phyloP scores from a whole-genome alignment of 2,888 invertebrate genomes.

The Tetragonula carbonaria region DNA sequence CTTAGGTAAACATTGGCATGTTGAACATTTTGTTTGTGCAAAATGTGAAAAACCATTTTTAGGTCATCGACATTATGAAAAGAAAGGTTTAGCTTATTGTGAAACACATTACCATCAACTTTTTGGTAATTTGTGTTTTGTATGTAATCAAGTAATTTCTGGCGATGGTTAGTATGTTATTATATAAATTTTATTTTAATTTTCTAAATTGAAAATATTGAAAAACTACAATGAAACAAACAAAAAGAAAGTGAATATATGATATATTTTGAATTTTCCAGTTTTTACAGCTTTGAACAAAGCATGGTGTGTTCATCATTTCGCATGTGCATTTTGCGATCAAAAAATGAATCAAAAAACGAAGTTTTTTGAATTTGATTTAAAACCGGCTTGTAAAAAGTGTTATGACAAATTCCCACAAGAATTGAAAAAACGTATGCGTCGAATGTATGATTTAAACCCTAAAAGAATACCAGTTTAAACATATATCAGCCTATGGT shows the following conservation, averaged over 20 bases:
- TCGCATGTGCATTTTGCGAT: conserved; percentile 98
- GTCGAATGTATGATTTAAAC: conserved; percentile 94
- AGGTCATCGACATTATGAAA: conserved; percentile 99
- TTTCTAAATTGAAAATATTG: background rate
- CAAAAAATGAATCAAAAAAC: conserved; percentile 97
- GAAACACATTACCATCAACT: conserved; percentile 99
- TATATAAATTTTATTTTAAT: conserved; percentile 4
- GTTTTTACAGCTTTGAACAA: conserved; percentile 99
- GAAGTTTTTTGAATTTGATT: conserved; percentile 99
- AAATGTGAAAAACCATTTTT: conserved; percentile 99
- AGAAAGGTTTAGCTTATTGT: conserved; percentile 99
- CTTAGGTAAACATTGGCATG: conserved; percentile 99
- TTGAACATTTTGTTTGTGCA: conserved; percentile 99
- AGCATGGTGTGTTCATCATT: conserved; percentile 99
- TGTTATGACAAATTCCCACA: conserved; percentile 98
- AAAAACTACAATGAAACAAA: background rate
- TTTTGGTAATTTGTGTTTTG: conserved; percentile 99
- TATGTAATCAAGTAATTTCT: conserved; percentile 98
- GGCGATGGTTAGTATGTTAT: conserved; percentile 93
- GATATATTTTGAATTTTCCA: conserved; percentile 83
- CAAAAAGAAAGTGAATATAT: conserved; percentile 14
- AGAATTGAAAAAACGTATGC: conserved; percentile 96
- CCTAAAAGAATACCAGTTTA: conserved; percentile 85
- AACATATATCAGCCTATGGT: conserved; percentile 57
- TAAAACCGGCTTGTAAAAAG: conserved; percentile 98